Conservation (phyloP, 1,140 invertebrate species). For the Ceratosolen solmsi region DNA sequence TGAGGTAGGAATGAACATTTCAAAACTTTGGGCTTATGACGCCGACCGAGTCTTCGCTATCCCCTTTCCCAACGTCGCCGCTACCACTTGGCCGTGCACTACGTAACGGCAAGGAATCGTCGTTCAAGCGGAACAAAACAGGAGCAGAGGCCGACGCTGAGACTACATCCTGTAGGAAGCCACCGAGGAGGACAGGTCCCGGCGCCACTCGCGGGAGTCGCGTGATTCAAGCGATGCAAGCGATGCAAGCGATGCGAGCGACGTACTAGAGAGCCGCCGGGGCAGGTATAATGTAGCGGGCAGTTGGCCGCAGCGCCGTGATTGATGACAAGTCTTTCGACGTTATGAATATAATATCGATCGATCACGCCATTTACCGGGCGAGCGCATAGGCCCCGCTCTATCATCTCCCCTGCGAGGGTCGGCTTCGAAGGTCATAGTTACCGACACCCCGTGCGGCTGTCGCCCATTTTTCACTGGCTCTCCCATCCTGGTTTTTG, state of each 20-base stretch:
- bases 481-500: not conserved
- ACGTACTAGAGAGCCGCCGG: too few relatives aligned
- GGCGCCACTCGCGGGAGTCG: not conserved
- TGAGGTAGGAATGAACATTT: too few relatives aligned
- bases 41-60: too few relatives aligned
- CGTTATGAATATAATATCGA: constrained; percentile 73
- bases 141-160: too few relatives aligned
- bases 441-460: not conserved
- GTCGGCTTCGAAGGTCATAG: not conserved
- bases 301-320: constrained; percentile 56
- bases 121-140: too few relatives aligned
- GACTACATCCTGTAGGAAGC: too few relatives aligned
- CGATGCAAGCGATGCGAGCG: too few relatives aligned
- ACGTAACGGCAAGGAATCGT: too few relatives aligned
- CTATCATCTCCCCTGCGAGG: constrained; percentile 62
- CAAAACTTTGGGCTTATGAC: too few relatives aligned
- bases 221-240: not conserved
- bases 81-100: too few relatives aligned
- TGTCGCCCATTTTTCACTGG: constrained; percentile 39
- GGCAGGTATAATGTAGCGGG: not conserved
- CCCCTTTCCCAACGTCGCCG: too few relatives aligned
- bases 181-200: too few relatives aligned
- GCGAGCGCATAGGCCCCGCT: constrained; percentile 67
- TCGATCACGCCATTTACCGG: constrained; percentile 72
- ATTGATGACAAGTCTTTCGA: constrained; percentile 71